Evolutionary conservation across 2,797 vertebrate species (phyloP), one percentile per base, ranked within the genome.

Genomic region (Sebastes minor): DNA sequence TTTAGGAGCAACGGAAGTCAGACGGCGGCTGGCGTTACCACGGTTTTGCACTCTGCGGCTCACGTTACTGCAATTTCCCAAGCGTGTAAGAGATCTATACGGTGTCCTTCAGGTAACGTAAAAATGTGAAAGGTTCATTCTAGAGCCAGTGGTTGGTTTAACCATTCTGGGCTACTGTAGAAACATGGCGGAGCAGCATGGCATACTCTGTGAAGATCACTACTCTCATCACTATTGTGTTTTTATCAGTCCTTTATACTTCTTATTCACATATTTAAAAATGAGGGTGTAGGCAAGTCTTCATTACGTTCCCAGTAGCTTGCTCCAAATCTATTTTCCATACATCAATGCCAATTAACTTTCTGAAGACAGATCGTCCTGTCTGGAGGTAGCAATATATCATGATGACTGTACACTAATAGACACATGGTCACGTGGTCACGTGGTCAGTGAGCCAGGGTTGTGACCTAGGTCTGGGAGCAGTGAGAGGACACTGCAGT

Each of bases 401-500:
- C 27, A 76, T 0, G 8, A 1, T 83, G 69, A 76, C 73, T 11
- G 55, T 35, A 7, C 32, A 49, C 65, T 53, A 56, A 60, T 18
- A 32, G 53, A 14, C 66, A 23, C 66, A 18, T 9, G 18, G 8
- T n/a, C 49, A 52, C 20, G 7, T 42, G 38, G 83, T 85, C 81
- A 70, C 6, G 8, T 46, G 42, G 83, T 85, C 81, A 70, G 62
- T 8, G 8, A 67, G 69, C 28, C 28, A 11, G 56, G 52, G 57
- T 18, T 71, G 35, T 35, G 81, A n/a, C 62, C 5, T 10, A 8
- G 42, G 74, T 75, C 32, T 38, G 1, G 63, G 55, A 38, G 62
- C 74, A 72, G 67, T 1, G n/a, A 35, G 22, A 80, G 81, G 73
- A 88, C 78, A 42, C 74, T 73, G 74, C 63, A 57, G 56, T 16